These are phyloP conservation scores for Bagarius yarrelli DNA, from an alignment of 2,113 vertebrate species.

Conservation along the genomic window DNA sequence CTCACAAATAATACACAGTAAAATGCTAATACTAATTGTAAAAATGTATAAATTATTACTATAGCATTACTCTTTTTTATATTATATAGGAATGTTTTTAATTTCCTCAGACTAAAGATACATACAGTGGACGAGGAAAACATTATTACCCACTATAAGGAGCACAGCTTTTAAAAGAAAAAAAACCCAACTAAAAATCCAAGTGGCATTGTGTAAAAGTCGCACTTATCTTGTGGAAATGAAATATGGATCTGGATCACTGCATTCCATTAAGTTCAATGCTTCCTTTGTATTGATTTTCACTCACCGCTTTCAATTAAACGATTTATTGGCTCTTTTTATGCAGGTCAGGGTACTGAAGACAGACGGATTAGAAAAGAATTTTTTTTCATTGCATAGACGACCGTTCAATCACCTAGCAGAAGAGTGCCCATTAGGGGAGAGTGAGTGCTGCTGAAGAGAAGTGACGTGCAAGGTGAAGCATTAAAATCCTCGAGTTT, in stretches of 20 bases:
- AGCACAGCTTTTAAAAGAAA: conserved; percentile 12
- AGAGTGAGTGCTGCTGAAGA: conserved; percentile 39
- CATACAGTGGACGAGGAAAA: background rate
- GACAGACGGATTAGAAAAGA: conserved; percentile 43
- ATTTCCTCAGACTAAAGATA: background rate
- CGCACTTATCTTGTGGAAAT: conserved; percentile 47
- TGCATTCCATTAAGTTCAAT: conserved; percentile 52
- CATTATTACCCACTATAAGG: conserved; percentile 9
- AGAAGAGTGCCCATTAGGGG: conserved; percentile 52
- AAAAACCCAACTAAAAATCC: conserved; percentile 28
- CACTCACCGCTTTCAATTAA: conserved; percentile 51
- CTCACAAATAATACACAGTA: background rate
- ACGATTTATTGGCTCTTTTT: conserved; percentile 51
- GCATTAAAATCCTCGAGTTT: conserved; percentile 48
- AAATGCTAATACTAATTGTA: background rate
- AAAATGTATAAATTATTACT: background rate
- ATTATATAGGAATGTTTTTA: background rate
- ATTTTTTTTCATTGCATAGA: conserved; percentile 54
- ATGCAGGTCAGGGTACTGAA: conserved; percentile 49
- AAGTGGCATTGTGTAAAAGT: conserved; percentile 49
- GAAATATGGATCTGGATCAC: conserved; percentile 53
- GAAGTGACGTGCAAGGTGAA: conserved; percentile 49
- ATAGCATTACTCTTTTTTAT: background rate
- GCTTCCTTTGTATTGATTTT: conserved; percentile 54
- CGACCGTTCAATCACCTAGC: conserved; percentile 48